These are phyloP conservation scores for Panopea generosa DNA, from an alignment of 2,888 invertebrate genomes.

Conservation along the genomic window DNA sequence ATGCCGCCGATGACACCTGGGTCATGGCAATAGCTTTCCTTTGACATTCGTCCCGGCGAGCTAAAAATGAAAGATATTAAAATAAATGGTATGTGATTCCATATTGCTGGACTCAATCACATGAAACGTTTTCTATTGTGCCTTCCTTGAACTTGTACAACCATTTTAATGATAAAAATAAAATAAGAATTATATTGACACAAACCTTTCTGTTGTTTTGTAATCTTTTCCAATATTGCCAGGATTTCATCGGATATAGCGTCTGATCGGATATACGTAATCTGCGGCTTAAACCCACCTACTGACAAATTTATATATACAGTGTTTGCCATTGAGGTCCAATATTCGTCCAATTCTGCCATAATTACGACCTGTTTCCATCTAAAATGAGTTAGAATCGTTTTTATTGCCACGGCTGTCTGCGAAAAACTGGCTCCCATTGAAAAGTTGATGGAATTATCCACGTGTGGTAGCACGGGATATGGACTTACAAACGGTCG, in stretches of 20 bases:
- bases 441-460: constrained; percentile 13
- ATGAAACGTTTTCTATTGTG: too few species aligned
- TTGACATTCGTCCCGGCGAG: too few species aligned
- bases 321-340: constrained; percentile 2
- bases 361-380: constrained; percentile 37
- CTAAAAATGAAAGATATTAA: too few species aligned
- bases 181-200: neutral
- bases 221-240: too few species aligned
- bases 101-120: too few species aligned
- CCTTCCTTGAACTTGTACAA: too few species aligned
- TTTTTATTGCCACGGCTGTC: constrained; percentile 22
- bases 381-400: constrained; percentile 40
- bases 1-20: too few species aligned
- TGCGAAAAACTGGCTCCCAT: constrained; percentile 45
- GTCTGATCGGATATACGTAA: constrained; percentile 7
- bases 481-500: constrained; percentile 15
- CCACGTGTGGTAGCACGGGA: constrained; percentile 6
- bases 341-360: constrained; percentile 15
- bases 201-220: constrained; percentile 1
- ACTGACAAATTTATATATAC: constrained; percentile 5
- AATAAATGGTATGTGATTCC: too few species aligned
- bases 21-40: too few species aligned
- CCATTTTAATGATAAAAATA: too few species aligned
- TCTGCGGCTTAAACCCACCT: constrained; percentile 8
- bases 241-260: too few species aligned